A percentile compares a stretch with the other conserved stretches of the same genome.
Evolutionary conservation across 2,888 invertebrate genomes (phyloP).

Genomic region (Acleris laterana): DNA sequence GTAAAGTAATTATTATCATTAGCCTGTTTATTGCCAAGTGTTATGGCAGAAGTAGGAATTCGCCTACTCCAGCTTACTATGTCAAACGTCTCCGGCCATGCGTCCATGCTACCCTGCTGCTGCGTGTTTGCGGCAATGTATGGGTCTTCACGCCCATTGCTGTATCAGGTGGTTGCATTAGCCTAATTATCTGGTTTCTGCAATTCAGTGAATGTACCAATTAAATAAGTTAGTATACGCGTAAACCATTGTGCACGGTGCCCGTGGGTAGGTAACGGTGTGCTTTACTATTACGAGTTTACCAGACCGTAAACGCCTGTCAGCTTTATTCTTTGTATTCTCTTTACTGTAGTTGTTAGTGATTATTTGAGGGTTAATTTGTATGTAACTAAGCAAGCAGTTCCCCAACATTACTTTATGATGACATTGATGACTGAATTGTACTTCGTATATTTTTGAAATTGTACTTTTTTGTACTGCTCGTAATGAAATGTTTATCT

Average conservation of each 20-base stretch:
- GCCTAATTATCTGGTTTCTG: not conserved
- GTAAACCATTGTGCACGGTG: conserved; percentile 14
- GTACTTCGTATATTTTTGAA: conserved; percentile 42
- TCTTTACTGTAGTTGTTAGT: conserved; percentile 28
- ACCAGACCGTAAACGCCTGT: conserved; percentile 30
- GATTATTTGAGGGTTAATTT: conserved; percentile 13
- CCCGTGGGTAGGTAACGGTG: conserved; percentile 13
- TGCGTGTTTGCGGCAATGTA: not conserved
- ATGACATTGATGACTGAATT: conserved; percentile 36
- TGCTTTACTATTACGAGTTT: conserved; percentile 17
- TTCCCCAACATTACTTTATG: conserved; percentile 41
- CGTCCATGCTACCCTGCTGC: not conserved
- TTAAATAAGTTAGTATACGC: not conserved
- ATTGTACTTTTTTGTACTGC: conserved; percentile 43
- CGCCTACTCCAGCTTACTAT: not conserved
- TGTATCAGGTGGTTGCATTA: not conserved
- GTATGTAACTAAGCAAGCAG: conserved; percentile 37
- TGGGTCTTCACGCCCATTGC: not conserved
- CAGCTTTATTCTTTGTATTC: conserved; percentile 26
- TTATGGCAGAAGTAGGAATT: not conserved
- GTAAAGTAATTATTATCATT: not conserved
- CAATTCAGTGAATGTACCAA: not conserved
- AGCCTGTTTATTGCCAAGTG: not conserved
- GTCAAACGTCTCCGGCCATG: too few species aligned
- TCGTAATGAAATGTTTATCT: conserved; percentile 39